Evolutionary conservation across 2,113 vertebrate species (phyloP).

Genomic region (Perca schrenkii): DNA sequence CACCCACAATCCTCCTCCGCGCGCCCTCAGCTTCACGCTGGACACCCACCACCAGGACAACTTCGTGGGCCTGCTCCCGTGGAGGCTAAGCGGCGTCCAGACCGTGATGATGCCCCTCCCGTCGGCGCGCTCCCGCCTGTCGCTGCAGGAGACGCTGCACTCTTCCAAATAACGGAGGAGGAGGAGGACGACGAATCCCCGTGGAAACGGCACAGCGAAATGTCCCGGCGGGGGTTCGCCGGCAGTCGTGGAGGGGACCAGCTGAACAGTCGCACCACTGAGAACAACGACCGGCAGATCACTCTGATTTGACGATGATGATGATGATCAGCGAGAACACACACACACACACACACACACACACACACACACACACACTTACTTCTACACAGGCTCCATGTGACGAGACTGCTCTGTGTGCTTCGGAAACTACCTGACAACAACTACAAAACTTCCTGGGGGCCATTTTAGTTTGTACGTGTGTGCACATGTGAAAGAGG

Average conservation of each 20-base stretch:
- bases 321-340: background rate
- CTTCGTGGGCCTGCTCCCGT: conserved; percentile 90
- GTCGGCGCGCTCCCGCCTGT: conserved; percentile 89
- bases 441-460: conserved; percentile 17
- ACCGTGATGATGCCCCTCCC: conserved; percentile 64
- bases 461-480: conserved; percentile 19
- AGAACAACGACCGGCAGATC: conserved; percentile 87
- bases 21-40: conserved; percentile 86
- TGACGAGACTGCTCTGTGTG: background rate
- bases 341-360: conserved; percentile 32
- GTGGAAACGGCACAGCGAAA: conserved; percentile 71
- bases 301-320: conserved; percentile 84
- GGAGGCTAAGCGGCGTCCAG: conserved; percentile 83
- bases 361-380: conserved; percentile 16
- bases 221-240: background rate
- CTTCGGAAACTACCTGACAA: conserved; percentile 29
- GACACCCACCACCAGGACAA: conserved; percentile 88
- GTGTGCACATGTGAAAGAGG: background rate
- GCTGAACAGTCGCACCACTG: conserved; percentile 66
- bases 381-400: background rate
- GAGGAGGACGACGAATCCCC: background rate
- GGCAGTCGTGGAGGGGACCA: background rate
- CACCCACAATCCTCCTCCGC: conserved; percentile 79
- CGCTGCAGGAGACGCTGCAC: conserved; percentile 92
- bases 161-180: conserved; percentile 87